These are phyloP conservation scores for Cerceris ruficornis DNA, from an alignment of 2,888 invertebrate genomes.

Conservation along the genomic window DNA sequence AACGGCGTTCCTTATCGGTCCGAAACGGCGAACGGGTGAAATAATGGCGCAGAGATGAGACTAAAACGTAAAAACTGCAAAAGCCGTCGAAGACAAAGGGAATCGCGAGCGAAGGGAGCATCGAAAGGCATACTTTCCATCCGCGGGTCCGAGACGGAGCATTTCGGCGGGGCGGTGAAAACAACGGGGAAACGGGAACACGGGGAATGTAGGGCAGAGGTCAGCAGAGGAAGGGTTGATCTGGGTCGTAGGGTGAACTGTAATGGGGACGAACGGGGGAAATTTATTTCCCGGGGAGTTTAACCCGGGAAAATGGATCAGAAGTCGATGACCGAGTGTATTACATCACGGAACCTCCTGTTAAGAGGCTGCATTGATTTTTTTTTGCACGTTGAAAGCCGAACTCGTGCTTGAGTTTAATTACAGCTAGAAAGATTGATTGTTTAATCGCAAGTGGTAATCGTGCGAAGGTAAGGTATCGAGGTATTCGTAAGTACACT, in stretches of 20 bases:
- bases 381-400: conserved; percentile 13
- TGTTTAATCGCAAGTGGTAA: no score
- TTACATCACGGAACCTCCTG: conserved; percentile 39
- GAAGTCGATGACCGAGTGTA: conserved; percentile 50
- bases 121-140: conserved; percentile 42
- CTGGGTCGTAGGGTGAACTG: conserved; percentile 53
- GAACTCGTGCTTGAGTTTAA: no score
- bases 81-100: not conserved
- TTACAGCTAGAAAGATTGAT: no score
- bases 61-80: not conserved
- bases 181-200: conserved; percentile 47
- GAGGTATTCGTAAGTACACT: no score
- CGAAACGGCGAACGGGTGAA: no score
- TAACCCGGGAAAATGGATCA: conserved; percentile 62
- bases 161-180: conserved; percentile 37
- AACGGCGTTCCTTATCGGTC: no score
- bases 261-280: conserved; percentile 44
- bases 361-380: conserved; percentile 51
- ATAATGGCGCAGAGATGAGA: no score
- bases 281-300: conserved; percentile 54
- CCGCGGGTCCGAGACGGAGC: conserved; percentile 16
- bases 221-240: conserved; percentile 55
- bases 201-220: conserved; percentile 56
- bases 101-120: not conserved
- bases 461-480: no score